Conservation (phyloP, 2,113 vertebrate genomes). For the Circaetus gallicus region DNA sequence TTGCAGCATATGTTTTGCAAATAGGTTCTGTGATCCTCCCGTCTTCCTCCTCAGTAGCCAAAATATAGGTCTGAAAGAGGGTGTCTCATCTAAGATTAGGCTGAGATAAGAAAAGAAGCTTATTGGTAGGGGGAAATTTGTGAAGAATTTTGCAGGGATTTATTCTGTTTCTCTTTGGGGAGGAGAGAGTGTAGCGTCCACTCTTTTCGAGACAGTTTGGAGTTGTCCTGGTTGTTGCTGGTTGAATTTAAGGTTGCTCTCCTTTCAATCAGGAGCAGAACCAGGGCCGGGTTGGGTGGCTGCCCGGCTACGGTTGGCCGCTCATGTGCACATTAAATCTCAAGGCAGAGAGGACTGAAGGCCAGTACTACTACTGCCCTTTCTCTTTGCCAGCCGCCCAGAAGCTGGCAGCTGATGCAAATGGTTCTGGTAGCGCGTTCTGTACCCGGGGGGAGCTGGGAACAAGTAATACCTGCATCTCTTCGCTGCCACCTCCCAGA, state of each 20-base stretch:
- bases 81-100: background rate
- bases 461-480: background rate
- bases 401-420: background rate
- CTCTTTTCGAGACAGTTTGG: background rate
- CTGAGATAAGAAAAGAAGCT: background rate
- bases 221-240: background rate
- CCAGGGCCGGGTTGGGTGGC: background rate
- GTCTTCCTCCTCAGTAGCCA: background rate
- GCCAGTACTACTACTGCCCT: background rate
- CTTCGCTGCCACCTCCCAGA: background rate
- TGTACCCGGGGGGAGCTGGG: background rate
- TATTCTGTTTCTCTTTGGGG: background rate
- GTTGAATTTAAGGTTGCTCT: background rate
- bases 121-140: background rate
- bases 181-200: background rate
- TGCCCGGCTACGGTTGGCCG: accelerated
- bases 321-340: accelerated
- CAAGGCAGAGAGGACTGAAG: background rate
- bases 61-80: background rate
- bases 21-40: background rate
- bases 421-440: background rate
- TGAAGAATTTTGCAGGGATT: background rate
- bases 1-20: background rate
- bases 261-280: background rate
- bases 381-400: background rate